Conservation (phyloP, 2,888 invertebrate species). For the Torymus aiolomorphi region DNA sequence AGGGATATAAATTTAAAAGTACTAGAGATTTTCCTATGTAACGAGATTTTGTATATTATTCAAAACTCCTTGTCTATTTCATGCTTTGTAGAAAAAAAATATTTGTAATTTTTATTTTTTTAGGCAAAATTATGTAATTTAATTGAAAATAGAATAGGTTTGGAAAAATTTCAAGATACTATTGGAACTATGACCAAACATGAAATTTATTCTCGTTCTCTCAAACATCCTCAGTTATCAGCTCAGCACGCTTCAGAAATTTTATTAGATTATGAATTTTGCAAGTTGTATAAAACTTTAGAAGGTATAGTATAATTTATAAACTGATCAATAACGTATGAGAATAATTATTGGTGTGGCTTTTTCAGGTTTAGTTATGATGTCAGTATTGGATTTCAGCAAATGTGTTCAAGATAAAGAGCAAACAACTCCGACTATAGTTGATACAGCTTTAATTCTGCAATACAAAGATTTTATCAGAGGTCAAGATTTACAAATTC, state of each 20-base stretch:
- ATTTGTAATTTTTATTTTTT: conserved; percentile 51
- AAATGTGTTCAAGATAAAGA: conserved; percentile 64
- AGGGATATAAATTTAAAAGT: too few relatives aligned
- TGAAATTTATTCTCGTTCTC: conserved; percentile 93
- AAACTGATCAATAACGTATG: conserved; percentile 5
- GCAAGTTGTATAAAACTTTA: conserved; percentile 89
- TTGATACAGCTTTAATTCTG: conserved; percentile 76
- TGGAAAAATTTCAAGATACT: conserved; percentile 91
- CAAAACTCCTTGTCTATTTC: too few relatives aligned
- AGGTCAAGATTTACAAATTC: conserved; percentile 87
- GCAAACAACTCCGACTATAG: conserved; percentile 61
- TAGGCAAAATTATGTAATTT: conserved; percentile 87
- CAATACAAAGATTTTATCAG: conserved; percentile 95
- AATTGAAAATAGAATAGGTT: conserved; percentile 91
- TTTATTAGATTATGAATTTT: conserved; percentile 96
- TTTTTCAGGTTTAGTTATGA: conserved; percentile 77
- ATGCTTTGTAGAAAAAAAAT: not conserved
- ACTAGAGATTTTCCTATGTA: too few relatives aligned
- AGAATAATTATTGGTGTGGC: not conserved
- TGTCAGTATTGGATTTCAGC: conserved; percentile 75
- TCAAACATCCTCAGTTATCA: conserved; percentile 93
- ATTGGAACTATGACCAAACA: conserved; percentile 90
- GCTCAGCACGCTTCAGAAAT: conserved; percentile 87
- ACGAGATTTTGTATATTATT: too few relatives aligned
- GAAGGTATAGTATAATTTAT: conserved; percentile 77